These are phyloP conservation scores for Orthosia cruda DNA, from an alignment of 2,888 invertebrate genomes.

Conservation along the genomic window DNA sequence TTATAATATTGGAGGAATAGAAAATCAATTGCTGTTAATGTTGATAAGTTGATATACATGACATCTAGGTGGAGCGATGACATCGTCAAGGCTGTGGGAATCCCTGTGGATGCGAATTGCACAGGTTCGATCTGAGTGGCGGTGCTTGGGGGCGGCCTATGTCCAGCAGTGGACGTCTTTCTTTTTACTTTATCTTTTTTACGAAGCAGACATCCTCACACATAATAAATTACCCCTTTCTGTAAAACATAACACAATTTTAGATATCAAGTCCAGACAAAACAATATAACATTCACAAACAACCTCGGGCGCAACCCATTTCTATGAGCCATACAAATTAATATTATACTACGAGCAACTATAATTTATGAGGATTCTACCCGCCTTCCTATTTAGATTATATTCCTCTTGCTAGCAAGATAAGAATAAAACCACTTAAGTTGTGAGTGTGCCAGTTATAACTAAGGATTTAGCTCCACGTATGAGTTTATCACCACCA, in stretches of 20 bases:
- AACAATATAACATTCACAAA: constrained; percentile 6
- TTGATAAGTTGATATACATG: too few relatives aligned
- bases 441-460: constrained; percentile 44
- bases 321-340: constrained; percentile 25
- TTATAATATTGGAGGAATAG: too few relatives aligned
- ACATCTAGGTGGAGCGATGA: too few relatives aligned
- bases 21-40: too few relatives aligned
- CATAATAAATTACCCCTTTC: too few relatives aligned
- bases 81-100: too few relatives aligned
- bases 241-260: not conserved
- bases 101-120: too few relatives aligned
- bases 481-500: not conserved
- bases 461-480: not conserved
- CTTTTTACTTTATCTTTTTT: too few relatives aligned
- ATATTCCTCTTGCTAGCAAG: constrained; percentile 31
- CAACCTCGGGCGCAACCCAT: constrained; percentile 11
- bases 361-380: constrained; percentile 47
- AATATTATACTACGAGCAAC: constrained; percentile 32
- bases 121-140: too few relatives aligned
- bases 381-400: constrained; percentile 52
- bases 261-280: not conserved
- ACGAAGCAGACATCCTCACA: too few relatives aligned
- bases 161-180: too few relatives aligned
- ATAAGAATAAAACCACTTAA: constrained; percentile 58
- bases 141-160: too few relatives aligned